phyloP scores from a whole-genome alignment of 2,888 invertebrate species.

The Melanargia galathea region DNA sequence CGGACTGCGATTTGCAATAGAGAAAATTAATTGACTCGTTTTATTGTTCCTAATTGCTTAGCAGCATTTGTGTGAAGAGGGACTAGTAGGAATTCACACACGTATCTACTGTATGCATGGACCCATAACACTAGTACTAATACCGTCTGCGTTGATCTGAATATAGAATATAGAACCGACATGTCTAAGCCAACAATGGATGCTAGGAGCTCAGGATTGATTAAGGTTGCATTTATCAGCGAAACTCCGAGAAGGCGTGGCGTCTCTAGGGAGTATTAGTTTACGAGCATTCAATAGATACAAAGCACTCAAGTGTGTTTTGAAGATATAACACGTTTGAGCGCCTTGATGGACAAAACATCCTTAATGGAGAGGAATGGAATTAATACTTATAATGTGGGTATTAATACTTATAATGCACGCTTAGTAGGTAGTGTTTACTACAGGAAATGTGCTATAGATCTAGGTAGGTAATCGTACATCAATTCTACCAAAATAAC shows the following conservation, averaged over 20 bases:
- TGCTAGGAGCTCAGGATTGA: slow-evolving; percentile 18
- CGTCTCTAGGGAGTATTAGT: slow-evolving; percentile 19
- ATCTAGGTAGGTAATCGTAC: too few relatives aligned
- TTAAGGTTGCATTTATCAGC: slow-evolving; percentile 25
- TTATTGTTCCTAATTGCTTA: not conserved
- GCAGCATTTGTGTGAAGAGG: not conserved
- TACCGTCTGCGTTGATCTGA: slow-evolving; percentile 18
- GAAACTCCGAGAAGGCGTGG: slow-evolving; percentile 11
- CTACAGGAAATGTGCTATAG: too few relatives aligned
- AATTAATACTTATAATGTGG: not conserved
- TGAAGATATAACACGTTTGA: slow-evolving; percentile 5
- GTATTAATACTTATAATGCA: not conserved
- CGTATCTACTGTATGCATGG: slow-evolving; percentile 13
- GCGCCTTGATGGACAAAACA: slow-evolving; percentile 7
- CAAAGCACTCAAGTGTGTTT: not conserved
- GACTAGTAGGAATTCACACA: not conserved
- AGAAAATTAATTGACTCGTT: not conserved
- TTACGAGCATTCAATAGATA: slow-evolving; percentile 24
- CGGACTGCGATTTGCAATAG: too few relatives aligned
- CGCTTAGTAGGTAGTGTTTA: not conserved
- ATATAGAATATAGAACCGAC: slow-evolving; percentile 14
- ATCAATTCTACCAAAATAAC: not conserved
- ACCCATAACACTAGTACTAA: slow-evolving; percentile 12
- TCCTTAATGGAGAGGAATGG: slow-evolving; percentile 1
- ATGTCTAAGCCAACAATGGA: slow-evolving; percentile 18